Base-by-base conservation (phyloP, 2,113 vertebrate genomes). In the Scalopus aquaticus region DNA sequence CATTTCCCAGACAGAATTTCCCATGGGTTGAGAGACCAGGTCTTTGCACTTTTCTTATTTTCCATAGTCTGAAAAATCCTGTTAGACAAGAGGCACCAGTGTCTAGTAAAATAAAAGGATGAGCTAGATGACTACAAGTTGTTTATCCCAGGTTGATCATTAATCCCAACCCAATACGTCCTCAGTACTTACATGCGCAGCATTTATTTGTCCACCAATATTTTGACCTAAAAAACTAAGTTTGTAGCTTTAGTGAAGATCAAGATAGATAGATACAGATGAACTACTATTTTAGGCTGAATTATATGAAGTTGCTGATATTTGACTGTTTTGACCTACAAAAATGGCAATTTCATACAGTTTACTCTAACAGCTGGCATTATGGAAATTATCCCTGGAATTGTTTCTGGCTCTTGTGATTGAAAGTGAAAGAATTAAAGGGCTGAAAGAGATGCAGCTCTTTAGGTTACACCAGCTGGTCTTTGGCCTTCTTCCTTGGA, bases 41-140 rank as follows among this genome's bases (percentile, higher is more conserved):
- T 60, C 76, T 95, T 96, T 88, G 60, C 49, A 82, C 60, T 94
- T 92, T 88, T 74, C 95, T 95, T 94, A 42, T 90, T 96, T 93
- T 92, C 73, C 46, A 51, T 42, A 67, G 56, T 88, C 87, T 93
- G 84, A 91, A 74, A 90, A 69, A 78, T 26, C 64, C 79, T 90
- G 73, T 64, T 51, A 72, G 89, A 95, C 60, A 54, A 70, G 60
- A 96, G 80, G 19, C 72, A 73, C 67, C 17, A 69, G 32, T 84
- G 56, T 80, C 87, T 51, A 58, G n/a, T 35, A 42, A 69, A 76
- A 64, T 74, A 84, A 76, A 95, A 90, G 1, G 32, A 28, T 60
- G 83, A 91, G 58, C 39, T 46, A 91, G 42, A 81, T 60, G n/a
- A 44, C 51, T n/a, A 0, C 16, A 56, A 44, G 8, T 80, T 32